Percentiles rank a stretch among this genome's conserved stretches.
Evolutionary conservation across 1,140 invertebrate genomes (phyloP).

Genomic region (Colletes gigas): DNA sequence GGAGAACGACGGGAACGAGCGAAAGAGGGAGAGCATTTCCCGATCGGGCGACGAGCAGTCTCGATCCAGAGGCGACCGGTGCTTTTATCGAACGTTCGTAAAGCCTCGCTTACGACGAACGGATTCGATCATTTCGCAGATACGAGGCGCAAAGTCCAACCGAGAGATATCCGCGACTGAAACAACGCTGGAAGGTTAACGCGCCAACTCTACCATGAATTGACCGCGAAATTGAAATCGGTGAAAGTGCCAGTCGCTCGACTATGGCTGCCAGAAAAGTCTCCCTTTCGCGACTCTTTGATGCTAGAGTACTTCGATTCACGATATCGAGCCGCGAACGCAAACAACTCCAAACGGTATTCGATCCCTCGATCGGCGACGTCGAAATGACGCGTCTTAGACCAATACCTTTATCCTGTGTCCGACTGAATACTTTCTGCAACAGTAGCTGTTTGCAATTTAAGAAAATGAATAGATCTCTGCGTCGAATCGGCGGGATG

Average conservation of each 20-base stretch:
- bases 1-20: slow-evolving; percentile 16
- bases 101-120: not conserved
- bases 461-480: too few species aligned
- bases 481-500: too few species aligned
- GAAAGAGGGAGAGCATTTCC: slow-evolving; percentile 19
- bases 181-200: not conserved
- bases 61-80: slow-evolving; percentile 7
- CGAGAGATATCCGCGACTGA: not conserved
- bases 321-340: slow-evolving; percentile 1
- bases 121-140: not conserved
- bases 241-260: not conserved
- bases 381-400: too few species aligned
- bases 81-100: slow-evolving; percentile 1
- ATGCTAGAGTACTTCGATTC: slow-evolving; percentile 15
- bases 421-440: too few species aligned
- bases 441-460: too few species aligned
- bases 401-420: too few species aligned
- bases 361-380: too few species aligned
- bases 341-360: not conserved
- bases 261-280: not conserved
- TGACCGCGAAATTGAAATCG: not conserved
- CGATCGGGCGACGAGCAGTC: slow-evolving; percentile 16
- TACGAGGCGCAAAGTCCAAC: not conserved
- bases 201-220: not conserved
- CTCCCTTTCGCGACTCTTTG: not conserved